Evolutionary conservation across 1,140 invertebrate genomes (phyloP).

Genomic region (Bradysia coprophila): DNA sequence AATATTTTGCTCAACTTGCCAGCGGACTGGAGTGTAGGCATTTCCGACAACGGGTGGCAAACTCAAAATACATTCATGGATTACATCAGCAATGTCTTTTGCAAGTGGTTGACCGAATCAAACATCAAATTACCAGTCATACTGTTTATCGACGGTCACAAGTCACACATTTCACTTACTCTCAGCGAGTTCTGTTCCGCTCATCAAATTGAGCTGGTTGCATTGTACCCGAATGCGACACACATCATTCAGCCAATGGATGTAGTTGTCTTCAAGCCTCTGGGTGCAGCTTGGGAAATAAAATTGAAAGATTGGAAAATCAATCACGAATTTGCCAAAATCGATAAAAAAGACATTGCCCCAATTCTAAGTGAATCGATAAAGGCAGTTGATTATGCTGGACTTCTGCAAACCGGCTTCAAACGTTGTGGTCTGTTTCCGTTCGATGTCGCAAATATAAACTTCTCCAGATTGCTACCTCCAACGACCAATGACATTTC

Average conservation of each 20-base stretch:
- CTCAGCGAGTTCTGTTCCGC: slow-evolving; percentile 19
- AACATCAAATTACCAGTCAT: slow-evolving; percentile 15
- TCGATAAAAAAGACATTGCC: background rate
- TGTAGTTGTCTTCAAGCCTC: slow-evolving; percentile 19
- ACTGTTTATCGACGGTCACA: slow-evolving; percentile 25
- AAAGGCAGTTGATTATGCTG: background rate
- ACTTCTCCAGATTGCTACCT: background rate
- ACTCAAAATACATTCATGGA: slow-evolving; percentile 22
- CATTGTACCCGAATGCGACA: slow-evolving; percentile 23
- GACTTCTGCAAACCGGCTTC: background rate
- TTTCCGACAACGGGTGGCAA: slow-evolving; percentile 23
- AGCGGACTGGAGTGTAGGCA: too few relatives aligned
- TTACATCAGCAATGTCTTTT: slow-evolving; percentile 21
- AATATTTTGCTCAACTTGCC: too few relatives aligned
- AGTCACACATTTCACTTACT: slow-evolving; percentile 16
- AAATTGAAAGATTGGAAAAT: slow-evolving; percentile 8
- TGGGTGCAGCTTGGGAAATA: slow-evolving; percentile 13
- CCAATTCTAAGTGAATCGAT: background rate
- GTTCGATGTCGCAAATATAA: background rate
- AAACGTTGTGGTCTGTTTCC: background rate
- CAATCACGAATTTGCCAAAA: slow-evolving; percentile 5
- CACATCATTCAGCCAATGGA: slow-evolving; percentile 25
- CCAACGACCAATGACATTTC: background rate
- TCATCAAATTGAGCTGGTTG: slow-evolving; percentile 20
- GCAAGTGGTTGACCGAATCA: slow-evolving; percentile 8